These are phyloP conservation scores for Lacanobia oleracea DNA, from an alignment of 2,888 invertebrate species.

Conservation along the genomic window DNA sequence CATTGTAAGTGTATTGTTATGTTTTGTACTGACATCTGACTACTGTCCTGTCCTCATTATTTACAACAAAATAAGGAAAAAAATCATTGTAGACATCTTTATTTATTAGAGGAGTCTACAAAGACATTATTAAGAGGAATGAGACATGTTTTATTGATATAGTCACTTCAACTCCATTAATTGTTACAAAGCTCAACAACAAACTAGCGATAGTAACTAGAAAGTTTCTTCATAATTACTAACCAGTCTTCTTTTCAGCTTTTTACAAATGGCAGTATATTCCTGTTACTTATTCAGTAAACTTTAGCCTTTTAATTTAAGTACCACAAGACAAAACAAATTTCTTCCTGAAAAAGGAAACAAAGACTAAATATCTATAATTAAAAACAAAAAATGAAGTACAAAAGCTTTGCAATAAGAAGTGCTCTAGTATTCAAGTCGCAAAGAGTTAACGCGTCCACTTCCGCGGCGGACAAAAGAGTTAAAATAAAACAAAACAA, in stretches of 20 bases:
- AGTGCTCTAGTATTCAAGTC: conserved; percentile 34
- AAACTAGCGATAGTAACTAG: not conserved
- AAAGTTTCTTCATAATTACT: not conserved
- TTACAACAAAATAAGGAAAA: not conserved
- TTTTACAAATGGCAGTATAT: not conserved
- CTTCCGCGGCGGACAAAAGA: conserved; percentile 38
- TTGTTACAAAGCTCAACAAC: not conserved
- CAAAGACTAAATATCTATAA: conserved; percentile 6
- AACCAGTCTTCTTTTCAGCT: not conserved
- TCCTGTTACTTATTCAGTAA: not conserved
- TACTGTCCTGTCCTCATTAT: not conserved
- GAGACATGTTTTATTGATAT: not conserved
- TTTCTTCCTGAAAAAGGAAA: conserved; percentile 6
- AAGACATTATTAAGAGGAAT: not conserved
- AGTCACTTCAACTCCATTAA: not conserved
- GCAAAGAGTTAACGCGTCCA: conserved; percentile 35
- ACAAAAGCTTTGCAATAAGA: conserved; percentile 24
- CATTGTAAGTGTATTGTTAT: conserved; percentile 50
- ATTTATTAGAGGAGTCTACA: not conserved
- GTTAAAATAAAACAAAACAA: conserved; percentile 14
- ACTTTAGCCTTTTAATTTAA: not conserved
- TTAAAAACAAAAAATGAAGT: conserved; percentile 28
- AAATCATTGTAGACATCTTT: not conserved
- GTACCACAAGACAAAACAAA: not conserved
- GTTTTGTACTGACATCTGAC: conserved; percentile 11